Base-by-base conservation (phyloP, 2,113 vertebrate genomes). In the Lontra canadensis region DNA sequence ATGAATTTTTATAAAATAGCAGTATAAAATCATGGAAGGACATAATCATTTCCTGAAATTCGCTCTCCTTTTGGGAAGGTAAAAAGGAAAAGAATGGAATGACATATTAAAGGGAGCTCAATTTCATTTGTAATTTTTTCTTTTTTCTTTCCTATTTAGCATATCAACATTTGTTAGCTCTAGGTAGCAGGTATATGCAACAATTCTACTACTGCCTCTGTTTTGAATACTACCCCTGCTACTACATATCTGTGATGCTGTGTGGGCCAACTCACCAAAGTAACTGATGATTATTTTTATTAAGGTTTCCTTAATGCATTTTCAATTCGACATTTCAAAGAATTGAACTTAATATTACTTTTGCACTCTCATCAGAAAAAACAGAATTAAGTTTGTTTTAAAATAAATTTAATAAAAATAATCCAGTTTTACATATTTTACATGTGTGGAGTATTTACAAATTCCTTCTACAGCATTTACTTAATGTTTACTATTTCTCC, bases 351-450 rank as follows among this genome's bases (percentile, higher is more conserved):
- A 57, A 78, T 79, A 47, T 76, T 52, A 78, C 49, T 88, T 89
- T 42, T 95, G n/a, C 18, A 97, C 47, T 91, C 34, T 83, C 65
- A 57, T 93, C 74, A 96, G 36, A 96, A 95, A 92, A 97, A 90
- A 6, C 7, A 25, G 94, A 92, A 86, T 0, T 3, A 92, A 80
- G 1, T 89, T 98, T 98, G 90, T 86, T 97, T 96, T 94, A 96
- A 96, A 93, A 7, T 84, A 95, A 6, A 34, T 57, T 96, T 98
- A 98, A 98, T 86, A 52, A 98, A 98, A 98, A 84, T 34, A 97
- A 97, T 36, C 18, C 36, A 79, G 23, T 93, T 97, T 96, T 94
- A 96, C 52, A 42, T 90, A 98, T 97, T 97, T 98, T 98, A 98
- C 74, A 98, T 17, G 93, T 93, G 83, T 4, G 4, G 78, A 97